Evolutionary conservation across 2,888 invertebrate species (phyloP).

Genomic region (Unio pictorum): DNA sequence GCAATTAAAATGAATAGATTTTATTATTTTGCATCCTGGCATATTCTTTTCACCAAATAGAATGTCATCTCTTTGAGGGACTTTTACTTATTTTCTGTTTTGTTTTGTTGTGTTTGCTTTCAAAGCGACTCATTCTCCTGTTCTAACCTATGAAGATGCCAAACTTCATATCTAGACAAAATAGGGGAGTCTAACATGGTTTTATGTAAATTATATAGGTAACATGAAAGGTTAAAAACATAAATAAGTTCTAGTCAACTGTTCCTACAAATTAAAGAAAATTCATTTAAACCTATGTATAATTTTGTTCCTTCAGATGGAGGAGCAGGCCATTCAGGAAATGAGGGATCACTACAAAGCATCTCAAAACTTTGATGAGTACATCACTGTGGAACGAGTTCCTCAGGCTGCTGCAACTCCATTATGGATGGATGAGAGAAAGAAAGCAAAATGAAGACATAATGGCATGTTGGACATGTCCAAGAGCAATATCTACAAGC

Average conservation of each 20-base stretch:
- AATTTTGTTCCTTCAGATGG: constrained; percentile 76
- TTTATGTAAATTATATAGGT: background rate
- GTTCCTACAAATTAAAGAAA: background rate
- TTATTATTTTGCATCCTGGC: too few relatives aligned
- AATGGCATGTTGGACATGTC: background rate
- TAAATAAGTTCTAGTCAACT: background rate
- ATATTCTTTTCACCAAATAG: too few relatives aligned
- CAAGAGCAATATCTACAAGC: too few relatives aligned
- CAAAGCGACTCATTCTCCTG: background rate
- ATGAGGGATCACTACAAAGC: constrained; percentile 83
- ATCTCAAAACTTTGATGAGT: constrained; percentile 80
- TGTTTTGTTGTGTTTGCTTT: too few relatives aligned
- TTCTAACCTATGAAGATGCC: background rate
- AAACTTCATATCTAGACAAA: background rate
- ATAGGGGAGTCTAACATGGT: too few relatives aligned
- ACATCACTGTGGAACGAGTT: constrained; percentile 81
- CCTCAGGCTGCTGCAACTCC: constrained; percentile 57
- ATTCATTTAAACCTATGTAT: background rate
- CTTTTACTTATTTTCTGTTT: too few relatives aligned
- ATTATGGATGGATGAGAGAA: constrained; percentile 56
- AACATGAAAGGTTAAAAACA: background rate
- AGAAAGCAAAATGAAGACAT: constrained; percentile 4
- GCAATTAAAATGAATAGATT: too few relatives aligned
- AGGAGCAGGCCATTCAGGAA: constrained; percentile 89
- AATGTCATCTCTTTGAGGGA: too few relatives aligned